Percentiles rank a stretch among this genome's conserved stretches.
Conservation (phyloP, 2,113 vertebrate genomes). For the Sorex fumeus region DNA sequence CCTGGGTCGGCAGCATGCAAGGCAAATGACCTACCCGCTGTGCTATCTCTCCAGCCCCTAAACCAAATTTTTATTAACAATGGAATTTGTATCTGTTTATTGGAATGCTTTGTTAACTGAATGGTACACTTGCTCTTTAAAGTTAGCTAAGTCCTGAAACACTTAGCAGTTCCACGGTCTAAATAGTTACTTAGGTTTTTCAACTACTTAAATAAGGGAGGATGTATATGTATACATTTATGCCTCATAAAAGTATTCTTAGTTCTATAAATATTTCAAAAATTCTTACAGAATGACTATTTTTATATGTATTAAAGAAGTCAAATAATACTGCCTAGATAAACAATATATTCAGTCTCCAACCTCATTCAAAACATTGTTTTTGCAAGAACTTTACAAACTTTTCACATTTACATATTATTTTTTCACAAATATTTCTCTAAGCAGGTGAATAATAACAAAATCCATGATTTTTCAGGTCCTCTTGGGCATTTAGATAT, state of each 20-base stretch:
- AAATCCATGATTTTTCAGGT: neutral
- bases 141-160: neutral
- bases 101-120: conserved; percentile 16
- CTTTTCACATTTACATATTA: neutral
- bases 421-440: conserved; percentile 10
- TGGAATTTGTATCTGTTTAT: neutral
- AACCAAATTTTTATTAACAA: no score
- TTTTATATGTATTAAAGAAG: neutral
- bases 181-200: conserved; percentile 36
- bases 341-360: neutral
- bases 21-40: no score
- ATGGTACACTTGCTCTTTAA: neutral
- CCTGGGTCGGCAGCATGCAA: no score
- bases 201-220: neutral
- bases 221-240: conserved; percentile 3
- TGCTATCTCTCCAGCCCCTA: no score
- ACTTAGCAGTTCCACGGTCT: conserved; percentile 4
- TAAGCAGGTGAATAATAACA: neutral
- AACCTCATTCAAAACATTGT: conserved; percentile 41
- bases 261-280: conserved; percentile 42
- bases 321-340: neutral
- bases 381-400: conserved; percentile 1
- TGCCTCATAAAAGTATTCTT: conserved; percentile 19
- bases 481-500: conserved; percentile 21
- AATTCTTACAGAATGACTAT: neutral